phyloP scores from a whole-genome alignment of 2,113 vertebrate genomes.

The Pagrus major region DNA sequence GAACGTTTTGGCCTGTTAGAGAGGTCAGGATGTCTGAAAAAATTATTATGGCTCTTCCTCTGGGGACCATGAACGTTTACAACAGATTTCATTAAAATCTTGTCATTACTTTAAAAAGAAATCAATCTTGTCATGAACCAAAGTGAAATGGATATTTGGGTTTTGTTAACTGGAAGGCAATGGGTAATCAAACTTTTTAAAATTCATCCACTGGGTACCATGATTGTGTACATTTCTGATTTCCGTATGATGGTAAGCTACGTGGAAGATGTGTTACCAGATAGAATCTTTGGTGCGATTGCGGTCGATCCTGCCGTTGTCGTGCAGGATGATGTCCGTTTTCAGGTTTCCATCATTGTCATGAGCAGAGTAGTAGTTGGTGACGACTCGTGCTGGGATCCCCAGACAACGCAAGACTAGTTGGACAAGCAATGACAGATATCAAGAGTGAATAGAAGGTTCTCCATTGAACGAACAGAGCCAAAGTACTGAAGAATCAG shows the following conservation, averaged over 20 bases:
- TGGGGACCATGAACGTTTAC: neutral
- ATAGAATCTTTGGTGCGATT: constrained; percentile 91
- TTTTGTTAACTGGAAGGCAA: no score
- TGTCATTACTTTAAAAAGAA: neutral
- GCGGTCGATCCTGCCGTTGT: constrained; percentile 87
- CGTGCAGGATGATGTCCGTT: constrained; percentile 91
- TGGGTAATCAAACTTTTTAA: no score
- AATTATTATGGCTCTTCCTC: no score
- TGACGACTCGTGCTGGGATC: constrained; percentile 91
- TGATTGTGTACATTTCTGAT: no score
- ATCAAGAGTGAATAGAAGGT: neutral
- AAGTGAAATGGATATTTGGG: neutral
- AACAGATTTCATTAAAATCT: neutral
- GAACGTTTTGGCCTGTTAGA: neutral
- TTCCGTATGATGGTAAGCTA: neutral
- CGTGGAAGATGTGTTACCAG: constrained; percentile 82
- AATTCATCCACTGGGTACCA: neutral
- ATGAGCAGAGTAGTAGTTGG: constrained; percentile 95
- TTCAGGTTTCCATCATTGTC: constrained; percentile 95
- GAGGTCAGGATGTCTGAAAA: neutral
- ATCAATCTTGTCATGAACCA: neutral
- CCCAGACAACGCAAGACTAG: constrained; percentile 94
- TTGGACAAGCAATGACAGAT: neutral
- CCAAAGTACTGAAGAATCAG: neutral
- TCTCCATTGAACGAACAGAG: no score